phyloP scores from a whole-genome alignment of 1,140 invertebrate species.

The Oedothorax gibbosus region DNA sequence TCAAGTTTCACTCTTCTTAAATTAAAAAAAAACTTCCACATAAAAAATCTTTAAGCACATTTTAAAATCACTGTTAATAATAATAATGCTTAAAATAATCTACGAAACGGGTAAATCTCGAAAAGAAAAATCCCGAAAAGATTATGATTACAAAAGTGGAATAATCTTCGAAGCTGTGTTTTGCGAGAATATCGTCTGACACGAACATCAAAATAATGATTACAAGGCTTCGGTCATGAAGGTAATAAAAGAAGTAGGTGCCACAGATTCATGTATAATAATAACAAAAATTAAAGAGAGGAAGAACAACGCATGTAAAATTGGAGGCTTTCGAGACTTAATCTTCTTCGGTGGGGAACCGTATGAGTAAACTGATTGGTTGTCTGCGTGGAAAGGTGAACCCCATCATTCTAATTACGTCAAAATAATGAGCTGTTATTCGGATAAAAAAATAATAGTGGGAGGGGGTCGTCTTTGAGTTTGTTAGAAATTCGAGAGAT shows the following conservation, averaged over 20 bases:
- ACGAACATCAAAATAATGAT: neutral
- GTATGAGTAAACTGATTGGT: conserved; percentile 24
- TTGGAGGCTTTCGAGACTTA: neutral
- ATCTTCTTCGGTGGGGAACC: neutral
- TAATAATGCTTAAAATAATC: neutral
- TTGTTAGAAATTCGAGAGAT: conserved; percentile 34
- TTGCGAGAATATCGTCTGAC: too few species aligned
- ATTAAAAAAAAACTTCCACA: neutral
- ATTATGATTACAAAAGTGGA: conserved; percentile 14
- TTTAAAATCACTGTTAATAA: neutral
- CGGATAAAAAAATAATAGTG: conserved; percentile 8
- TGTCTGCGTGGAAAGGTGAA: conserved; percentile 4
- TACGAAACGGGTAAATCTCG: neutral
- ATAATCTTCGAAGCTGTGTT: neutral
- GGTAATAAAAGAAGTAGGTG: neutral
- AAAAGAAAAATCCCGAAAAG: neutral
- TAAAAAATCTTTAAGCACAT: neutral
- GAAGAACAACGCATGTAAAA: neutral
- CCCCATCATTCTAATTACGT: conserved; percentile 34
- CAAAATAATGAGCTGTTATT: conserved; percentile 39
- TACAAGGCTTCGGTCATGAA: neutral
- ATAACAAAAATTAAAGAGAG: neutral
- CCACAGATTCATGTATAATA: too few species aligned
- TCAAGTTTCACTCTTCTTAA: too few species aligned
- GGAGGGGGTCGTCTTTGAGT: neutral